A percentile compares a stretch with the other conserved stretches of the same genome.
Conservation (phyloP, 2,797 vertebrate species). For the Tinamus major region DNA sequence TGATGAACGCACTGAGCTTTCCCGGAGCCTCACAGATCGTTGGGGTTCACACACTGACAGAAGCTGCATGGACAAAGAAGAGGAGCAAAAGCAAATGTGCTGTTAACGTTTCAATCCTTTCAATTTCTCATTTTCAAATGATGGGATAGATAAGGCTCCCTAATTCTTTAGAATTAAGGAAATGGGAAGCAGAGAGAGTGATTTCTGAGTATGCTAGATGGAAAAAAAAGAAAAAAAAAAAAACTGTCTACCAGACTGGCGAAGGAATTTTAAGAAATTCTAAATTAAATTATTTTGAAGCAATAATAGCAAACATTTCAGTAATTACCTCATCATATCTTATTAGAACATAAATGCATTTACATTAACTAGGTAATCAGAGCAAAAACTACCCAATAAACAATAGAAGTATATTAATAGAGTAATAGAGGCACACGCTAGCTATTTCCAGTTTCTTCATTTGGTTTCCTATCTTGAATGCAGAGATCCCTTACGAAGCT, state of each 20-base stretch:
- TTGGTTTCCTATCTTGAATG: neutral
- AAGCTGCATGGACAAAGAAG: neutral
- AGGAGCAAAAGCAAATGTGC: neutral
- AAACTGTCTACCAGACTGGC: neutral
- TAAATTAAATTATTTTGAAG: neutral
- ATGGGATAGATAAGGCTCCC: rapidly evolving
- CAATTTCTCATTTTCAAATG: neutral
- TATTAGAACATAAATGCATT: neutral
- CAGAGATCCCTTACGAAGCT: neutral
- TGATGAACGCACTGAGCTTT: neutral
- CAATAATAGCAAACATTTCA: neutral
- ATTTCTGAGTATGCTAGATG: neutral
- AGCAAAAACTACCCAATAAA: neutral
- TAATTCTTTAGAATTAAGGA: neutral
- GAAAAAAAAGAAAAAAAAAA: neutral
- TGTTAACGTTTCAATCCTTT: neutral
- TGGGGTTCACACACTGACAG: neutral
- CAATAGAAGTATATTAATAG: neutral
- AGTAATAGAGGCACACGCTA: neutral
- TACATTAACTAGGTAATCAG: neutral
- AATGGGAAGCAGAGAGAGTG: neutral
- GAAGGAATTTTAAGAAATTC: neutral
- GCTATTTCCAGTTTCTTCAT: neutral
- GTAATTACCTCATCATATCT: neutral
- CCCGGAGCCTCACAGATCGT: neutral